phyloP scores from a whole-genome alignment of 2,888 invertebrate species.

The Apodemia hepburni region DNA sequence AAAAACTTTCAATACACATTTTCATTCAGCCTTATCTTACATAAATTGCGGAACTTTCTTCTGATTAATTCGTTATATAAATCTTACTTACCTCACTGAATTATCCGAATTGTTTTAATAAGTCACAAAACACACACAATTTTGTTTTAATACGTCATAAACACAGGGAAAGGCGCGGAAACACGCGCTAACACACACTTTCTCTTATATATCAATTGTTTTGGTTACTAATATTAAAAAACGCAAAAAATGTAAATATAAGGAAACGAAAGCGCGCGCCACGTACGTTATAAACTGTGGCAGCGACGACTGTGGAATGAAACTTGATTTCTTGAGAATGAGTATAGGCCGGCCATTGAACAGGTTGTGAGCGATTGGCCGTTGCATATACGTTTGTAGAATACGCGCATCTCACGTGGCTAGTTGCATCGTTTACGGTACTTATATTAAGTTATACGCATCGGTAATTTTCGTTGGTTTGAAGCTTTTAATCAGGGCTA shows the following conservation, averaged over 20 bases:
- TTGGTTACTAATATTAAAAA: constrained; percentile 27
- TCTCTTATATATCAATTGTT: constrained; percentile 28
- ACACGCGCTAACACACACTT: constrained; percentile 43
- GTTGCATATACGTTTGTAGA: not conserved
- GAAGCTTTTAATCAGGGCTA: too few species aligned
- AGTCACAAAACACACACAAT: constrained; percentile 49
- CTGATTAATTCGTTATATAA: constrained; percentile 37
- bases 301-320: constrained; percentile 57
- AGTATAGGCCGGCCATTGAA: constrained; percentile 29
- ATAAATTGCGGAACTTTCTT: constrained; percentile 13
- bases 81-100: constrained; percentile 36
- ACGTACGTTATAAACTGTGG: constrained; percentile 66
- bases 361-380: constrained; percentile 26
- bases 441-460: not conserved
- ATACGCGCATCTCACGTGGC: not conserved
- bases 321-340: constrained; percentile 11
- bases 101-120: constrained; percentile 39
- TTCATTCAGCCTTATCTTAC: constrained; percentile 19
- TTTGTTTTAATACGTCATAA: constrained; percentile 47
- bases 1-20: constrained; percentile 32
- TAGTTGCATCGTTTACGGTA: constrained; percentile 60
- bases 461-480: too few species aligned
- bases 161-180: constrained; percentile 48
- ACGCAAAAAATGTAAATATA: constrained; percentile 16
- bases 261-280: constrained; percentile 45